phyloP scores from a whole-genome alignment of 2,113 vertebrate species.

The Oceanodroma tethys region DNA sequence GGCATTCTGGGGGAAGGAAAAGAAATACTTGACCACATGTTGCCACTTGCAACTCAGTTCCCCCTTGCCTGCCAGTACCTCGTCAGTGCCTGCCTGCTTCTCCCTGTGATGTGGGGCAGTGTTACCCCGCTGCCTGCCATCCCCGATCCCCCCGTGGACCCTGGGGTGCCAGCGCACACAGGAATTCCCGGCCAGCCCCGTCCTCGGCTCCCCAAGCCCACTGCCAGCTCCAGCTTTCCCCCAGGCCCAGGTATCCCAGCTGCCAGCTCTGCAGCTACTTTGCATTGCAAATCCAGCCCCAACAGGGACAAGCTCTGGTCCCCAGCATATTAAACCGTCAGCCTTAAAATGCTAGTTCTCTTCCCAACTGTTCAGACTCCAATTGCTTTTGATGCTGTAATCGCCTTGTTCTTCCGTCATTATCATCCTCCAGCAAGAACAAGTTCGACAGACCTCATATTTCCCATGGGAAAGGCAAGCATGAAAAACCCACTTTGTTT shows the following conservation, averaged over 20 bases:
- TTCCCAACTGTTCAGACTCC: not conserved
- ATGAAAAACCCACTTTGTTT: not conserved
- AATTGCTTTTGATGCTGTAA: not conserved
- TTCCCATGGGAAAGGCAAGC: slow-evolving; percentile 30
- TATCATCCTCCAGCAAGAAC: not conserved
- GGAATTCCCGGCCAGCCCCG: not conserved
- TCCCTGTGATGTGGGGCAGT: not conserved
- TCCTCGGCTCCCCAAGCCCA: not conserved
- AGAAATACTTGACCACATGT: not conserved
- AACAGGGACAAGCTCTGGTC: not conserved
- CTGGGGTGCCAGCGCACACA: rapidly evolving
- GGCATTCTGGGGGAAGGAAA: slow-evolving; percentile 76
- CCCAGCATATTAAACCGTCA: not conserved
- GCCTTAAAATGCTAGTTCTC: not conserved
- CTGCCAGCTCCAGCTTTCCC: not conserved
- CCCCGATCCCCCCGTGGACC: rapidly evolving
- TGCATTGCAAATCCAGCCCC: not conserved
- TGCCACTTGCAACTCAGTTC: rapidly evolving
- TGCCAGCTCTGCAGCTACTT: not conserved
- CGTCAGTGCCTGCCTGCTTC: not conserved
- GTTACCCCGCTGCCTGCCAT: rapidly evolving
- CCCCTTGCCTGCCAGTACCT: not conserved
- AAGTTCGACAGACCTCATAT: not conserved
- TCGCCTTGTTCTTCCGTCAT: not conserved
- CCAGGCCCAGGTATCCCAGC: not conserved